Evolutionary conservation across 2,797 vertebrate species (phyloP).

Genomic region (Selene dorsalis): DNA sequence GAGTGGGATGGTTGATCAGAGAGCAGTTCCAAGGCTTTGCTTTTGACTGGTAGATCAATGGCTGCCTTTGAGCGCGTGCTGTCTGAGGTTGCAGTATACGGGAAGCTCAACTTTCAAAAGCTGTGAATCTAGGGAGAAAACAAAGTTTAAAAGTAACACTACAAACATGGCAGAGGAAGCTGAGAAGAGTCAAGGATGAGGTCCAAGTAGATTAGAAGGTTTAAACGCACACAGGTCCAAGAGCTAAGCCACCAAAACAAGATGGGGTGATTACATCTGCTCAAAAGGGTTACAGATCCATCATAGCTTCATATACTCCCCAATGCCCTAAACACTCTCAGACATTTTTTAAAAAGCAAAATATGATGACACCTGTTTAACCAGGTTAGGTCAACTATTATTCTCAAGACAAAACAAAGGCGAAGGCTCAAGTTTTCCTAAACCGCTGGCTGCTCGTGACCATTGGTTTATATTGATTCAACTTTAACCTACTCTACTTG

Average conservation of each 20-base stretch:
- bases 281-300: not conserved
- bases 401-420: not conserved
- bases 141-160: conserved; percentile 86
- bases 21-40: conserved; percentile 85
- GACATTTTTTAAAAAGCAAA: conserved; percentile 2
- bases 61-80: conserved; percentile 85
- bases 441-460: not conserved
- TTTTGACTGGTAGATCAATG: conserved; percentile 88
- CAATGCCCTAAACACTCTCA: conserved; percentile 8
- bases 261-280: conserved; percentile 16
- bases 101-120: conserved; percentile 86
- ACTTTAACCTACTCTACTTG: not conserved
- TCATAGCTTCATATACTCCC: not conserved
- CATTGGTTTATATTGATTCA: not conserved
- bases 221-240: conserved; percentile 60
- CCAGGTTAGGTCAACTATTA: not conserved
- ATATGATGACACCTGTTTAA: not conserved
- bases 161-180: conserved; percentile 81
- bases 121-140: conserved; percentile 84
- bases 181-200: conserved; percentile 69
- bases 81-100: conserved; percentile 85
- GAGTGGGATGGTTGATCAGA: conserved; percentile 87
- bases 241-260: conserved; percentile 53
- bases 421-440: not conserved
- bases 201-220: conserved; percentile 76